Conservation (phyloP, 2,888 invertebrate species). For the Drosophila hamatofila region DNA sequence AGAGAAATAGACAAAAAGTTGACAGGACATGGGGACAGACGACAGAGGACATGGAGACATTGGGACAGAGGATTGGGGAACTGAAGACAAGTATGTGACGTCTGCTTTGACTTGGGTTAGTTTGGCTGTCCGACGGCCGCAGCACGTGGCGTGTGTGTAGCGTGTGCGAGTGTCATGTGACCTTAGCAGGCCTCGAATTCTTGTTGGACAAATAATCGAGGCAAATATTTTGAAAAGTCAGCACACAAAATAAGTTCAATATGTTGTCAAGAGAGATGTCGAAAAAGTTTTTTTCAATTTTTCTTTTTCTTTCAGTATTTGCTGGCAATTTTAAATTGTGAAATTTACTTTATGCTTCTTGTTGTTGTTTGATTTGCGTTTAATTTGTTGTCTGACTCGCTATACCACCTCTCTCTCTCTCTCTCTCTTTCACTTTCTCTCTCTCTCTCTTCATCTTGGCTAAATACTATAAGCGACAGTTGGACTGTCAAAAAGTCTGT, state of each 20-base stretch:
- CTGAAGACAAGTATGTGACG: constrained; percentile 13
- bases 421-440: not conserved
- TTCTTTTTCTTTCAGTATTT: not conserved
- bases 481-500: constrained; percentile 36
- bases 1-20: constrained; percentile 35
- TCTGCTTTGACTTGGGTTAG: constrained; percentile 44
- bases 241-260: constrained; percentile 45
- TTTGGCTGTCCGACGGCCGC: constrained; percentile 26
- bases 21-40: constrained; percentile 25
- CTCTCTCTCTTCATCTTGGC: not conserved
- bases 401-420: not conserved
- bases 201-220: constrained; percentile 25
- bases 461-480: constrained; percentile 9
- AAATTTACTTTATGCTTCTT: not conserved
- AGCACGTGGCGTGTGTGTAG: constrained; percentile 54
- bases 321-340: constrained; percentile 30
- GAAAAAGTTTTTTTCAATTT: not conserved
- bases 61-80: not conserved
- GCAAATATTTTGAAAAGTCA: constrained; percentile 43
- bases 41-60: constrained; percentile 4
- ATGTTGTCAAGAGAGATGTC: constrained; percentile 30
- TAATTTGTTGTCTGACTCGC: constrained; percentile 41
- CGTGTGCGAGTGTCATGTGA: constrained; percentile 49
- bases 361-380: constrained; percentile 29
- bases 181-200: constrained; percentile 42